phyloP scores from a whole-genome alignment of 2,888 invertebrate species.

The Cybosia mesomella region DNA sequence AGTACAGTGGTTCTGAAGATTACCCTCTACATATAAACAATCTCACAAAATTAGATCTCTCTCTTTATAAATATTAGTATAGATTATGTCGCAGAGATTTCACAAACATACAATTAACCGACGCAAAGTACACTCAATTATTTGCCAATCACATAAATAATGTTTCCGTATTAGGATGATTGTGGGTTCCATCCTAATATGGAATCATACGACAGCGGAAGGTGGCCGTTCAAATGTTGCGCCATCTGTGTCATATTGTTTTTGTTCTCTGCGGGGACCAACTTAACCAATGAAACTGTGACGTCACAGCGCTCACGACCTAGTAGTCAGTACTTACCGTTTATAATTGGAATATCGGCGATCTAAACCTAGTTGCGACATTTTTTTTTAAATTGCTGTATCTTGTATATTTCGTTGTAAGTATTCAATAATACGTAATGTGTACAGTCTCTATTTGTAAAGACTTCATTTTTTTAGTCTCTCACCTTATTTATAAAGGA shows the following conservation, averaged over 20 bases:
- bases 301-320: slow-evolving; percentile 6
- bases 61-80: too few relatives aligned
- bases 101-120: neutral
- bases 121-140: neutral
- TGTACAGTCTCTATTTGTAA: slow-evolving; percentile 2
- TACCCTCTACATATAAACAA: too few relatives aligned
- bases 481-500: neutral
- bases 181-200: too few relatives aligned
- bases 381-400: neutral
- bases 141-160: neutral
- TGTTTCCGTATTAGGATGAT: neutral
- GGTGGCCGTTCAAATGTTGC: neutral
- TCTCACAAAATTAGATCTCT: too few relatives aligned
- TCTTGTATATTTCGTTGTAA: neutral
- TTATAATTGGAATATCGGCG: slow-evolving; percentile 8
- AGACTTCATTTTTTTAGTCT: neutral
- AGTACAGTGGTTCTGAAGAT: too few relatives aligned
- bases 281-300: neutral
- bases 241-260: neutral
- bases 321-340: neutral
- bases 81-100: neutral
- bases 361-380: slow-evolving; percentile 11
- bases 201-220: neutral
- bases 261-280: neutral
- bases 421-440: neutral